These are phyloP conservation scores for Xenopus laevis DNA, from an alignment of 2,113 vertebrate genomes.

Conservation along the genomic window DNA sequence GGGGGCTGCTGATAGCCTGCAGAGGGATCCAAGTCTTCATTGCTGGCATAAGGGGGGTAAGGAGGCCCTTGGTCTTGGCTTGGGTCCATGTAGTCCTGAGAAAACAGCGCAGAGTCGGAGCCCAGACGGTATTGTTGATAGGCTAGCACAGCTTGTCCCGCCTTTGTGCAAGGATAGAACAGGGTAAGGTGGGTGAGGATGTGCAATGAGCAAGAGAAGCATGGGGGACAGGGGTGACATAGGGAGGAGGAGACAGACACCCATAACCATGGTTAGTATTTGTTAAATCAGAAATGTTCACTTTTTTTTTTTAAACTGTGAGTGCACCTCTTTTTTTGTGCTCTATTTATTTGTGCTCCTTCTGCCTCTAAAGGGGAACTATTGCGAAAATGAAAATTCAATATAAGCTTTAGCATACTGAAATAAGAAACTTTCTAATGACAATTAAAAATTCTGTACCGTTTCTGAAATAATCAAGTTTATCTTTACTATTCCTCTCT, in stretches of 20 bases:
- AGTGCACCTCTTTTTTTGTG: neutral
- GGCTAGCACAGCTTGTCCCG: slow-evolving; percentile 84
- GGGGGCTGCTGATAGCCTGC: slow-evolving; percentile 75
- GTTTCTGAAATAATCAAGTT: no score
- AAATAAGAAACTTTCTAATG: no score
- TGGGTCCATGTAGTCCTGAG: slow-evolving; percentile 94
- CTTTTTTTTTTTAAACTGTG: neutral
- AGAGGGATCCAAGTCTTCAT: slow-evolving; percentile 72
- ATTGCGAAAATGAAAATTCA: no score
- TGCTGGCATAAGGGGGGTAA: slow-evolving; percentile 78
- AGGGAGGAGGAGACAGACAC: slow-evolving; percentile 58
- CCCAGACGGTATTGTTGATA: slow-evolving; percentile 89
- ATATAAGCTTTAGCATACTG: no score
- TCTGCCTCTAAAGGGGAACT: no score
- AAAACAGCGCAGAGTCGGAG: slow-evolving; percentile 94
- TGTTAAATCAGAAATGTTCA: slow-evolving; percentile 47
- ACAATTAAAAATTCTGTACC: no score
- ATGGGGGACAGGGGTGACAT: neutral
- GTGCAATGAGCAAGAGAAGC: neutral
- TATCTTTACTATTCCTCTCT: no score
- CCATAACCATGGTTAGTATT: slow-evolving; percentile 62
- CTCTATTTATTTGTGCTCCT: neutral
- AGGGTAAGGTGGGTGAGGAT: slow-evolving; percentile 30
- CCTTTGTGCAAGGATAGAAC: slow-evolving; percentile 66
- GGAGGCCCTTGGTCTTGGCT: slow-evolving; percentile 86